phyloP scores from a whole-genome alignment of 2,113 vertebrate species.

The Scartelaos histophorus region DNA sequence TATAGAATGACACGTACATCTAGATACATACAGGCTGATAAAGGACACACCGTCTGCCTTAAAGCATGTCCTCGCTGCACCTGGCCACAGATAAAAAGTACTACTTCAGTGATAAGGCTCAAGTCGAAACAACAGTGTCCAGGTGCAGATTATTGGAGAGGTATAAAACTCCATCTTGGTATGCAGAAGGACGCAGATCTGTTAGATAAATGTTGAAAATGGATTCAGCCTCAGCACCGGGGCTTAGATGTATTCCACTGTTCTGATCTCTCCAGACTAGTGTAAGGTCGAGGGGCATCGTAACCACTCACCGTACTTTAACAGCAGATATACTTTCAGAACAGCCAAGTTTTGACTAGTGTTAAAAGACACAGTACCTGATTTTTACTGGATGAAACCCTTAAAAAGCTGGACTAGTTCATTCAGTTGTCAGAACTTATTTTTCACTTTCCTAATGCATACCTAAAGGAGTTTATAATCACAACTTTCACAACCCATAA shows the following conservation, averaged over 20 bases:
- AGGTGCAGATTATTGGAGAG: conserved; percentile 72
- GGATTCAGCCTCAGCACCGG: conserved; percentile 58
- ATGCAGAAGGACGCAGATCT: conserved; percentile 73
- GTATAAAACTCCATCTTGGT: conserved; percentile 68
- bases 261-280: conserved; percentile 70
- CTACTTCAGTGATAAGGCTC: conserved; percentile 63
- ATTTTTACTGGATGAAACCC: too few species aligned
- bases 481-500: too few species aligned
- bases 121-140: conserved; percentile 69
- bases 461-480: too few species aligned
- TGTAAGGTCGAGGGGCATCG: conserved; percentile 62
- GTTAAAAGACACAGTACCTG: conserved; percentile 25
- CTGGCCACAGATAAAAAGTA: conserved; percentile 71
- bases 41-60: conserved; percentile 54
- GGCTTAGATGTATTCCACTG: conserved; percentile 68
- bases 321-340: conserved; percentile 40
- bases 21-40: conserved; percentile 57
- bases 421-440: too few species aligned
- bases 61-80: conserved; percentile 68
- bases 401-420: too few species aligned
- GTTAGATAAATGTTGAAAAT: conserved; percentile 63
- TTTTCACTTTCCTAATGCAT: too few species aligned
- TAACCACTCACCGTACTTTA: conserved; percentile 24
- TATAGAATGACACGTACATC: conserved; percentile 50
- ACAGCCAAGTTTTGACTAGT: conserved; percentile 60